Conservation (phyloP, 2,888 invertebrate genomes). For the Leptinotarsa tumamoca region DNA sequence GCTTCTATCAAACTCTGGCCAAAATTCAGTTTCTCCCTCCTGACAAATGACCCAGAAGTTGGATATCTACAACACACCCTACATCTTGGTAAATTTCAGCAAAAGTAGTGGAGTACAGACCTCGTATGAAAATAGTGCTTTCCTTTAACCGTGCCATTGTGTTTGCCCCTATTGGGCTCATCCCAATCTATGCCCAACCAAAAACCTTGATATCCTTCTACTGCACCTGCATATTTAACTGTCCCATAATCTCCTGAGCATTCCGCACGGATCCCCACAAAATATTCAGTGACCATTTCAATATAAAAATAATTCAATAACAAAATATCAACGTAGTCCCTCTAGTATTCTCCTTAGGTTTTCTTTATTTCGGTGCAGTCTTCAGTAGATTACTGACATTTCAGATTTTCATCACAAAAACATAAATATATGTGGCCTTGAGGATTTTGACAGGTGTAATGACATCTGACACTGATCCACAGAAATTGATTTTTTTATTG, state of each 20-base stretch:
- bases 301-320: neutral
- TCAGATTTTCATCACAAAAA: neutral
- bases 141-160: slow-evolving; percentile 88
- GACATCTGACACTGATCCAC: too few relatives aligned
- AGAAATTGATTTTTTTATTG: too few relatives aligned
- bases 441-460: too few relatives aligned
- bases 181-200: slow-evolving; percentile 99
- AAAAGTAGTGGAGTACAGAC: slow-evolving; percentile 57
- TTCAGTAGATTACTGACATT: neutral
- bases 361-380: too few relatives aligned
- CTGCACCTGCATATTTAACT: slow-evolving; percentile 82
- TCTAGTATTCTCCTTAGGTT: neutral
- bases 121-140: slow-evolving; percentile 83
- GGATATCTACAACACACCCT: slow-evolving; percentile 69
- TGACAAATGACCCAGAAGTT: slow-evolving; percentile 90
- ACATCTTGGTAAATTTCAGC: neutral
- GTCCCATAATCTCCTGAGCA: slow-evolving; percentile 68
- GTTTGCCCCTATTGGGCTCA: slow-evolving; percentile 87
- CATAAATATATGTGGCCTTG: too few relatives aligned
- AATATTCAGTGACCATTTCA: slow-evolving; percentile 42
- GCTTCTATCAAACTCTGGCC: slow-evolving; percentile 82
- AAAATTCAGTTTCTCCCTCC: slow-evolving; percentile 82
- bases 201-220: slow-evolving; percentile 75
- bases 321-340: neutral
- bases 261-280: slow-evolving; percentile 62